Conservation (phyloP, 2,888 invertebrate genomes). For the Prenolepis imparis region DNA sequence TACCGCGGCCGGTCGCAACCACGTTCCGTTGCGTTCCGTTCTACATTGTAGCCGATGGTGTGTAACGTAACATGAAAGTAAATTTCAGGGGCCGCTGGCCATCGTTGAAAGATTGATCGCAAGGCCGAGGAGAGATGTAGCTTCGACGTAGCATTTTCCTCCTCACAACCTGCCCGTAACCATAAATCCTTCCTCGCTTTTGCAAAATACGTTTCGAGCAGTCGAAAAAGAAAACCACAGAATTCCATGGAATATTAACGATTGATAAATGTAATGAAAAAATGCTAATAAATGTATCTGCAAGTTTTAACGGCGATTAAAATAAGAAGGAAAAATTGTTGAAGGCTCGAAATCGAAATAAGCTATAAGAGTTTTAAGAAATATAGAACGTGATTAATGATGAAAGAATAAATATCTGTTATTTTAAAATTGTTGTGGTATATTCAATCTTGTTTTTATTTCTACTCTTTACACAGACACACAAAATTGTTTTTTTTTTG, state of each 20-base stretch:
- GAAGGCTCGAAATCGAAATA: neutral
- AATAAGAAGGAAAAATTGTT: neutral
- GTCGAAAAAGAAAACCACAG: neutral
- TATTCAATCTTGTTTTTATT: neutral
- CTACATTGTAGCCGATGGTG: slow-evolving; percentile 37
- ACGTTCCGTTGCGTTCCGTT: slow-evolving; percentile 54
- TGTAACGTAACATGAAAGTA: slow-evolving; percentile 53
- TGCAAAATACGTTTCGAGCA: slow-evolving; percentile 23
- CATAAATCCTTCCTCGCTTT: slow-evolving; percentile 40
- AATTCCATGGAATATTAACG: slow-evolving; percentile 25
- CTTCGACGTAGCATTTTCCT: slow-evolving; percentile 58
- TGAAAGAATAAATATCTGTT: neutral
- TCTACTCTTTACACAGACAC: neutral
- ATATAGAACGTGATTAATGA: neutral
- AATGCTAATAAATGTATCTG: slow-evolving; percentile 15
- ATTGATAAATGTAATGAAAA: slow-evolving; percentile 28
- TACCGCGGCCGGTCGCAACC: slow-evolving; percentile 35
- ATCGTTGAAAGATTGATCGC: slow-evolving; percentile 67
- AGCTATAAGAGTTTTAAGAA: neutral
- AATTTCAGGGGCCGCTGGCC: slow-evolving; percentile 61
- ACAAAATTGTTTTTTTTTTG: neutral
- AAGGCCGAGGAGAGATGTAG: slow-evolving; percentile 40
- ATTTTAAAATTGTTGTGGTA: neutral
- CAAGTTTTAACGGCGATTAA: neutral
- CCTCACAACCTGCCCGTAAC: slow-evolving; percentile 22